Base-by-base conservation (phyloP, 2,888 invertebrate genomes). In the Andrena camellia region DNA sequence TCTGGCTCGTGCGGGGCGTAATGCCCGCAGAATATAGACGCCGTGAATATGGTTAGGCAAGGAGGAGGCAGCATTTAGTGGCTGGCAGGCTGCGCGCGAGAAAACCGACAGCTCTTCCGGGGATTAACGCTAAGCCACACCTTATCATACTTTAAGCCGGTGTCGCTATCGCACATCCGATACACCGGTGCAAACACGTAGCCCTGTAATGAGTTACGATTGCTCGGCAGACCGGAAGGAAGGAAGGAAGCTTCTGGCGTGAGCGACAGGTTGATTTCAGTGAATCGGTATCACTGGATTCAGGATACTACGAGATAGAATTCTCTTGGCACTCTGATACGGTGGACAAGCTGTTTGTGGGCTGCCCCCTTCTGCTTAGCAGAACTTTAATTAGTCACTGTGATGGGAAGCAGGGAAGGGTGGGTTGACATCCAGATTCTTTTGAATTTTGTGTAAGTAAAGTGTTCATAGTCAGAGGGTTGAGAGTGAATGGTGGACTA, bases 61-160 rank as follows among this genome's bases (percentile, higher is more conserved):
- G 83, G 48, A 67, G 63, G 52, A 26, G 83, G 71, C 50, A 42
- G 60, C 84, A 75, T 84, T 78, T 82, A 69, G 70, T 63, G 70
- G 66, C 67, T 33, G 60, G 20, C 35, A 20, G 29, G 48, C 66
- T 60, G 10, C 31, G 13, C 48, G 59, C 78, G 71, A 72, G 77
- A 85, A 85, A 83, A 71, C 81, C 63, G 76, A 71, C 81, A 76
- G 86, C 84, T 77, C 81, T 86, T 81, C 75, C 81, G 86, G 88
- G 86, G 86, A 90, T 91, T 91, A 91, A 72, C 88, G 78, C 57
- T 90, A 91, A 91, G 91, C 90, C 84, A 79, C 84, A 88, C 86
- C 89, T 90, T 91, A 91, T 91, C 90, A 90, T 90, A 87, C 86
- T 86, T 90, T 86, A 88, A 90, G 90, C 90, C 69, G 70, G 86